These are phyloP conservation scores for Parazoanthus swiftii DNA, from an alignment of 92 coral and sea anemone genomes.

Conservation along the genomic window DNA sequence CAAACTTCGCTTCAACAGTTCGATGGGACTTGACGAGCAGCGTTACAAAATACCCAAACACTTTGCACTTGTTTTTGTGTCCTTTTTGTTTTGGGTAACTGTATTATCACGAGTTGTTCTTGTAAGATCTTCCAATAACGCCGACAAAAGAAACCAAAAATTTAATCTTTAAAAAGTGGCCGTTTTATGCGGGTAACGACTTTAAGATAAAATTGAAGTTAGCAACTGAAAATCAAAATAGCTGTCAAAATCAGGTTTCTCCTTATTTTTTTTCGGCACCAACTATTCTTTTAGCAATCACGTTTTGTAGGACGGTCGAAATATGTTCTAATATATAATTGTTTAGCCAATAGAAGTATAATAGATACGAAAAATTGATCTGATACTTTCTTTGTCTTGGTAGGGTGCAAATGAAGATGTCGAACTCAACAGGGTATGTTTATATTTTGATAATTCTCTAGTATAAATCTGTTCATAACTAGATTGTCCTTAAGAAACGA, in stretches of 20 bases:
- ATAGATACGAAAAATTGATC: not conserved
- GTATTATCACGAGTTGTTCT: not conserved
- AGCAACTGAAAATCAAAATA: too few species aligned
- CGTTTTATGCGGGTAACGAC: not conserved
- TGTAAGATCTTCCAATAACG: too few species aligned
- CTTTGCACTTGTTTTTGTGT: not conserved
- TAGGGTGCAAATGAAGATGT: slow-evolving; percentile 36
- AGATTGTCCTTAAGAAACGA: not conserved
- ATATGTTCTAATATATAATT: too few species aligned
- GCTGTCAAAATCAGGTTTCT: too few species aligned
- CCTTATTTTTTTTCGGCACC: too few species aligned
- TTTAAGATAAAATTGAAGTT: too few species aligned
- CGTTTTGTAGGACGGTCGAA: not conserved
- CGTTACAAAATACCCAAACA: not conserved
- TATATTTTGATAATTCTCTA: not conserved
- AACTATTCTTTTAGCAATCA: too few species aligned
- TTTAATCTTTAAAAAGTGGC: not conserved
- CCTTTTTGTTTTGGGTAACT: not conserved
- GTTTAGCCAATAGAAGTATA: not conserved
- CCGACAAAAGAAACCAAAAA: too few species aligned
- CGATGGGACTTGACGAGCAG: not conserved
- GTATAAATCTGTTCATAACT: too few species aligned
- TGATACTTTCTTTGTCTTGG: not conserved
- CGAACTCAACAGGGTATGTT: slow-evolving; percentile 36
- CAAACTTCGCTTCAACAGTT: not conserved